Conservation (phyloP, 2,888 invertebrate genomes). For the Ectropis crepuscularia region DNA sequence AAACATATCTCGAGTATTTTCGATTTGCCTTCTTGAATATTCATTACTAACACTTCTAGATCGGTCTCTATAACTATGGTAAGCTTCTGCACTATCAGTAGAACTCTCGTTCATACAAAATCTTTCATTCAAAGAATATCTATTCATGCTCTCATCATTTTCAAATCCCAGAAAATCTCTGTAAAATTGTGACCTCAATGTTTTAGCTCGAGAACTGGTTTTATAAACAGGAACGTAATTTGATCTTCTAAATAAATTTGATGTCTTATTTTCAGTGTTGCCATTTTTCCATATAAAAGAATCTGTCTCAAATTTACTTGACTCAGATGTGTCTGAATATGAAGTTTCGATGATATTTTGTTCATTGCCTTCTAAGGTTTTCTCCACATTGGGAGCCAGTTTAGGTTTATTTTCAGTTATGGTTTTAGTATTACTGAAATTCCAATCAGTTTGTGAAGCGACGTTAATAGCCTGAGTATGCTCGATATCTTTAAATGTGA, state of each 20-base stretch:
- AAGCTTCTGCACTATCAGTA: conserved; percentile 43
- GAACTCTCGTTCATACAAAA: conserved; percentile 38
- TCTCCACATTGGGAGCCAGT: conserved; percentile 10
- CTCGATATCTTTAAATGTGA: conserved; percentile 63
- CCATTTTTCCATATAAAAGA: conserved; percentile 64
- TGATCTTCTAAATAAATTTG: conserved; percentile 42
- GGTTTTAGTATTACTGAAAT: conserved; percentile 33
- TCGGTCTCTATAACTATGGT: conserved; percentile 44
- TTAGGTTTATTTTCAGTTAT: conserved; percentile 2
- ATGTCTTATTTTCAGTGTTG: conserved; percentile 38
- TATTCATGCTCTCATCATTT: conserved; percentile 25
- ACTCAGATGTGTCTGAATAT: conserved; percentile 59
- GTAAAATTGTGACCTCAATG: conserved; percentile 53
- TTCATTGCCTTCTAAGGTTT: conserved; percentile 23
- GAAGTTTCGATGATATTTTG: conserved; percentile 39
- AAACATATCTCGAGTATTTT: conserved; percentile 41
- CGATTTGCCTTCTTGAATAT: conserved; percentile 29
- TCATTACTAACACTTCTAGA: conserved; percentile 2
- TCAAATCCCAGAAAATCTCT: conserved; percentile 59
- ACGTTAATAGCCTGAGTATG: conserved; percentile 36
- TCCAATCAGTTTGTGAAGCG: conserved; percentile 41
- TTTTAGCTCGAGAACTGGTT: conserved; percentile 51
- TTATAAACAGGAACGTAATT: conserved; percentile 59
- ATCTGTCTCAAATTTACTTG: conserved; percentile 61
- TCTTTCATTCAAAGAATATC: conserved; percentile 17